These are phyloP conservation scores for Allacma fusca DNA, from an alignment of 2,888 invertebrate genomes.

Conservation along the genomic window DNA sequence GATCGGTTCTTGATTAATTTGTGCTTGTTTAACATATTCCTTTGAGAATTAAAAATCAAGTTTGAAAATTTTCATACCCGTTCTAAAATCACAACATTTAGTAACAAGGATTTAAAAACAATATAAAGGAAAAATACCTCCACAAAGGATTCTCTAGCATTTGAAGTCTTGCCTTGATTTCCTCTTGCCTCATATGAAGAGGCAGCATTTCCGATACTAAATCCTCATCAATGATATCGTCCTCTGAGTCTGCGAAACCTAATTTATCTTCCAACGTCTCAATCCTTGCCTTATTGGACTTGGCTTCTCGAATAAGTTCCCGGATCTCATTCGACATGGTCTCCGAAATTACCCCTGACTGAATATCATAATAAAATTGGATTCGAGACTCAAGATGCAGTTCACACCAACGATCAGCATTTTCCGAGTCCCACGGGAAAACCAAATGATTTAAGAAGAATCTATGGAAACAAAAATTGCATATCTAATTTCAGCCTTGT, in stretches of 20 bases:
- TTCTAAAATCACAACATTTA: not conserved
- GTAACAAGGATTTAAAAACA: not conserved
- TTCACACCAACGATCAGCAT: constrained; percentile 34
- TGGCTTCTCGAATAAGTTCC: constrained; percentile 31
- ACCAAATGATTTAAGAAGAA: constrained; percentile 34
- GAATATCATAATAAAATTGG: constrained; percentile 40
- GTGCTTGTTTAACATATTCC: constrained; percentile 17
- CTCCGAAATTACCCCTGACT: constrained; percentile 31
- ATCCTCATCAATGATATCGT: constrained; percentile 34
- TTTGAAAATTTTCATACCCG: not conserved
- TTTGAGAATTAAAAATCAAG: not conserved
- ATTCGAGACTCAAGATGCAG: constrained; percentile 33
- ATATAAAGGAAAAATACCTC: constrained; percentile 28
- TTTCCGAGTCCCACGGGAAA: constrained; percentile 19
- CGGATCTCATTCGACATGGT: constrained; percentile 31
- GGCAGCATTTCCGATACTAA: constrained; percentile 31
- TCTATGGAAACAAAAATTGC: too few relatives aligned
- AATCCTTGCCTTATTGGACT: constrained; percentile 27
- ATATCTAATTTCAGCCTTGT: too few relatives aligned
- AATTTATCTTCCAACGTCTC: constrained; percentile 32
- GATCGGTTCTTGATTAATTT: not conserved
- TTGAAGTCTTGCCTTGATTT: constrained; percentile 28
- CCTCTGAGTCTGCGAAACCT: constrained; percentile 16
- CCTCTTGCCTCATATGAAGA: constrained; percentile 35
- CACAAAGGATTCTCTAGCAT: constrained; percentile 38